These are phyloP conservation scores for Amitus sp. DNA, from an alignment of 2,888 invertebrate genomes.

Conservation along the genomic window DNA sequence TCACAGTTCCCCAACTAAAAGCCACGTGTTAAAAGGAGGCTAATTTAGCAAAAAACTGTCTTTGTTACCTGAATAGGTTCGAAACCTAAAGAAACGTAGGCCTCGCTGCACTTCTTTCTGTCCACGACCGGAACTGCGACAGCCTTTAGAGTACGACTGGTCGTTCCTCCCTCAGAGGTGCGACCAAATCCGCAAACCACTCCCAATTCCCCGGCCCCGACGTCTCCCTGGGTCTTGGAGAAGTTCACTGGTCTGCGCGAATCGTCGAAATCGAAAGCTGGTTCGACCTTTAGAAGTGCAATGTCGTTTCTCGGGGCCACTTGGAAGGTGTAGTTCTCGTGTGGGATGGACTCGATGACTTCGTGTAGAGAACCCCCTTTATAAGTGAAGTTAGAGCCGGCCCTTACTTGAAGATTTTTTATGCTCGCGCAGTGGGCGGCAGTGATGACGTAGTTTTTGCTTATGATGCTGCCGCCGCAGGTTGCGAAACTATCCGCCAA, in stretches of 20 bases:
- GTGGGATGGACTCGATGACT: slow-evolving; percentile 10
- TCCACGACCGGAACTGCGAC: too few relatives aligned
- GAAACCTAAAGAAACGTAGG: too few relatives aligned
- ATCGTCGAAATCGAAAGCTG: slow-evolving; percentile 65
- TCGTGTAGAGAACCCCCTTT: slow-evolving; percentile 22
- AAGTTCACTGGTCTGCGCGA: slow-evolving; percentile 66
- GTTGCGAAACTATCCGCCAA: slow-evolving; percentile 52
- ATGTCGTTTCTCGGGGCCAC: slow-evolving; percentile 64
- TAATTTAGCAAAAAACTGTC: too few relatives aligned
- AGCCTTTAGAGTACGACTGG: too few relatives aligned
- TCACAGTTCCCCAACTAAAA: too few relatives aligned
- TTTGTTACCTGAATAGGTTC: too few relatives aligned
- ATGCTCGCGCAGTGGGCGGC: slow-evolving; percentile 23
- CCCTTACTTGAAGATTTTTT: slow-evolving; percentile 7
- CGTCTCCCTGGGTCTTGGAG: too few relatives aligned
- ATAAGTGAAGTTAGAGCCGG: slow-evolving; percentile 14
- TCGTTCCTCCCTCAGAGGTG: too few relatives aligned
- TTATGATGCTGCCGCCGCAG: slow-evolving; percentile 32
- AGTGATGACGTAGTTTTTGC: slow-evolving; percentile 17
- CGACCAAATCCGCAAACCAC: too few relatives aligned
- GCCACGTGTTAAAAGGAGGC: too few relatives aligned
- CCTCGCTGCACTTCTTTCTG: too few relatives aligned
- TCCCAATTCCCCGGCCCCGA: too few relatives aligned
- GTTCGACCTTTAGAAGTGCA: slow-evolving; percentile 68
- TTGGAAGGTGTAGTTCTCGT: slow-evolving; percentile 13